A percentile compares a stretch with the other conserved stretches of the same genome.
These are phyloP conservation scores for Nemapogon koenigi DNA, from an alignment of 2,888 invertebrate species.

Conservation along the genomic window DNA sequence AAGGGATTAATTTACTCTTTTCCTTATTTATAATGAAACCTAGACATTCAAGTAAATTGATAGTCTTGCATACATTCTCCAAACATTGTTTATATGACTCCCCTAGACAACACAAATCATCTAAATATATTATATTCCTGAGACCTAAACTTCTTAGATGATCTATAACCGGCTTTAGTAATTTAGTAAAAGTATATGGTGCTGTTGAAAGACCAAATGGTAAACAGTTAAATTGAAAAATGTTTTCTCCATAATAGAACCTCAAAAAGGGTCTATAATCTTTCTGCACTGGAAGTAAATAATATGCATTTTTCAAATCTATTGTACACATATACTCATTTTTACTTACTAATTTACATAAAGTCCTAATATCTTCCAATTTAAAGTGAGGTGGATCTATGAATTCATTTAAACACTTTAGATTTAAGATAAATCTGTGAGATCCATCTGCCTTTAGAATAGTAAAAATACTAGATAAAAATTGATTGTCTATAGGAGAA, in stretches of 20 bases:
- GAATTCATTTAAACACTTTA: constrained; percentile 10
- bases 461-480: constrained; percentile 13
- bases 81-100: constrained; percentile 5
- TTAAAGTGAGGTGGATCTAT: constrained; percentile 14
- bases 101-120: constrained; percentile 11
- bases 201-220: constrained; percentile 14
- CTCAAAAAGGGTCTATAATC: constrained; percentile 12
- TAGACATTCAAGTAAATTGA: constrained; percentile 4
- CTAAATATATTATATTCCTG: constrained; percentile 10
- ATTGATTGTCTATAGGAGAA: constrained; percentile 7
- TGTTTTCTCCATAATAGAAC: constrained; percentile 11
- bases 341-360: constrained; percentile 9
- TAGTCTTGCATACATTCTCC: constrained; percentile 2
- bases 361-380: constrained; percentile 14
- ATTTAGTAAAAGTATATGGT: constrained; percentile 13
- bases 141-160: constrained; percentile 5
- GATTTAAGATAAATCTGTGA: constrained; percentile 14
- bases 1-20: constrained; percentile 11
- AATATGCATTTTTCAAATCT: constrained; percentile 15
- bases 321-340: constrained; percentile 10
- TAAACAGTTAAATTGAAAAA: constrained; percentile 13
- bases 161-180: constrained; percentile 11
- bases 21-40: constrained; percentile 14
- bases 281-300: constrained; percentile 9
- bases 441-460: constrained; percentile 13